A percentile compares a stretch with the other conserved stretches of the same genome.
Evolutionary conservation across 1,140 invertebrate species (phyloP).

Genomic region (Ceratitis capitata): DNA sequence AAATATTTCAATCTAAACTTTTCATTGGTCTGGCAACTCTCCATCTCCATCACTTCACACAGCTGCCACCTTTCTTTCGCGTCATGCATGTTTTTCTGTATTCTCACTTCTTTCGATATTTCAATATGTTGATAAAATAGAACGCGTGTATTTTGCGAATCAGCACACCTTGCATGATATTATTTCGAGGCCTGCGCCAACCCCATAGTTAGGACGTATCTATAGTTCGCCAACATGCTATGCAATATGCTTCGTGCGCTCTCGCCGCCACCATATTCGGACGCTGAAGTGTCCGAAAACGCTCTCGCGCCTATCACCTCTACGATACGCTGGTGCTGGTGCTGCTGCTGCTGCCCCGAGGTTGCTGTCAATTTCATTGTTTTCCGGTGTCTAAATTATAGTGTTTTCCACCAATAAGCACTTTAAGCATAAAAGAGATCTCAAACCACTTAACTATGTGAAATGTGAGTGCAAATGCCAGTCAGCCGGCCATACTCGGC

Average conservation of each 20-base stretch:
- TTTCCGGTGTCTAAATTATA: conserved; percentile 64
- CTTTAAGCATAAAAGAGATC: conserved; percentile 46
- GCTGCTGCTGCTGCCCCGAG: too few species aligned
- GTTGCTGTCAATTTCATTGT: conserved; percentile 60
- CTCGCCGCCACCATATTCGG: neutral
- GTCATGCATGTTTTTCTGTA: neutral
- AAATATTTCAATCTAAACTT: too few species aligned
- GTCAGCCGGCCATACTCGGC: neutral
- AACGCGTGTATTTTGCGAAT: conserved; percentile 16
- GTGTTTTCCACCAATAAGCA: conserved; percentile 43
- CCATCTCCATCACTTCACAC: neutral
- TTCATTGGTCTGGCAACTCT: neutral
- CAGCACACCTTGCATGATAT: conserved; percentile 30
- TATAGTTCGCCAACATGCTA: neutral
- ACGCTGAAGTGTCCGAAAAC: neutral
- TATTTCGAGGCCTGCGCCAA: conserved; percentile 17
- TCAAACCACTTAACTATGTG: conserved; percentile 44
- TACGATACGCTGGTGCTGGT: conserved; percentile 18
- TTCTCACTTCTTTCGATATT: conserved; percentile 25
- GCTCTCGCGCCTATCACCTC: conserved; percentile 7
- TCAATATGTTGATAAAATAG: neutral
- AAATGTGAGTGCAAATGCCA: conserved; percentile 38
- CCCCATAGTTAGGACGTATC: conserved; percentile 29
- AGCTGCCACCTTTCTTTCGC: conserved; percentile 27
- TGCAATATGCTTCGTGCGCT: neutral